Conservation (phyloP, 37 sponge, comb jelly and placozoan species). For the Aphrocallistes beatrix region DNA sequence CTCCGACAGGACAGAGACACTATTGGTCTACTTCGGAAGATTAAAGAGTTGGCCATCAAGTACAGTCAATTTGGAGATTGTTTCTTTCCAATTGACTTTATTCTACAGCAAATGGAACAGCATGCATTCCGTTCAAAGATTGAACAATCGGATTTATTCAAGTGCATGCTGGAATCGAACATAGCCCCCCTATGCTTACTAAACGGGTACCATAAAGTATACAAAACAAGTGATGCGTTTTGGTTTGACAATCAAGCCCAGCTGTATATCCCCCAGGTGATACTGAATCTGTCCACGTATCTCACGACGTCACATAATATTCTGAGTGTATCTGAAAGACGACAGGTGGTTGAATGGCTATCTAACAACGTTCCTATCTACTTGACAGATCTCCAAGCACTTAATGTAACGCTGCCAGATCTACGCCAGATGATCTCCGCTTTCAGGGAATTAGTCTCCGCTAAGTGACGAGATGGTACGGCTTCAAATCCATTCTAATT, state of each 20-base stretch:
- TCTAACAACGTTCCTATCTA: conserved; percentile 8
- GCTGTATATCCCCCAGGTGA: not conserved
- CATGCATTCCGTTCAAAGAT: not conserved
- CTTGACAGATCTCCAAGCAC: not conserved
- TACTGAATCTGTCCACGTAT: not conserved
- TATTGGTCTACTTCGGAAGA: not conserved
- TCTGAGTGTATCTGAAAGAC: not conserved
- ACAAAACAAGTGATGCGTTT: not conserved
- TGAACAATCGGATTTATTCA: not conserved
- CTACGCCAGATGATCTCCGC: not conserved
- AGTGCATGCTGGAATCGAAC: not conserved
- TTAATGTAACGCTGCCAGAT: not conserved
- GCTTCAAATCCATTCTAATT: too few relatives aligned
- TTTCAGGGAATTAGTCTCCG: not conserved
- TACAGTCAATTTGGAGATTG: not conserved
- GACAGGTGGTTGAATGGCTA: not conserved
- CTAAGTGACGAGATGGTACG: too few relatives aligned
- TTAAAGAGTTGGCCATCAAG: not conserved
- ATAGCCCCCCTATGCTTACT: not conserved
- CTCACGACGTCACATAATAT: not conserved
- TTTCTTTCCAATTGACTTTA: not conserved
- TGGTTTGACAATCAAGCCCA: not conserved
- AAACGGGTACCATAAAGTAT: not conserved
- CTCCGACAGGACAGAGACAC: not conserved
- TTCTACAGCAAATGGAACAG: not conserved